Base-by-base conservation (phyloP, 1,140 invertebrate genomes). In the Macrotrachela quadricornifera region DNA sequence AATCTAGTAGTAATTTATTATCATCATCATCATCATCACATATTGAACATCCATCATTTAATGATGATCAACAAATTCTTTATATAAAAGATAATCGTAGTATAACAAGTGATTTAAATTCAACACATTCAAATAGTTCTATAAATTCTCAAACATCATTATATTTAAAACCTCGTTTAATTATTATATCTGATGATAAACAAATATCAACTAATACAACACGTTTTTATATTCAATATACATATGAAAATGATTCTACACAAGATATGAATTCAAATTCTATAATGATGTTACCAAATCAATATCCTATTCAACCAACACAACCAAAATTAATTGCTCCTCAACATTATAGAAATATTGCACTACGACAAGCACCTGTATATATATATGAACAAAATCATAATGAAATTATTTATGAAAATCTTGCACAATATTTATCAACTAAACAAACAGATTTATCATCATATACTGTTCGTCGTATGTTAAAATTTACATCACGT, bases 181-280 rank as follows among this genome's bases (percentile, higher is more conserved):
- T 53, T 8, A n/a, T 53, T 15, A 53, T 53, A 17, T 14, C 46
- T 37, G 51, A 53, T 43, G 45, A 53, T 48, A 44, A 53, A 15
- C 17, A 40, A 38, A 53, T 47, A 38, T 30, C 46, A 10, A 53
- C 45, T n/a, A 43, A 30, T 36, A 17, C 46, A 16, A 46, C 44
- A 15, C 46, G 46, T 48, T 30, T 53, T 36, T 53, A 53, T 53
- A 44, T 53, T 47, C 51, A 53, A 16, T 53, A 53, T 37, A 44
- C 37, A 21, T 53, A 40, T 53, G 15, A 36, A 36, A 47, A 46
- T 12, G 45, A 53, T 41, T 44, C 38, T 41, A 44, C 46, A 2
- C n/a, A 16, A 36, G 45, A 37, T 11, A 44, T 36, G 4, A 43
- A 53, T 48, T 17, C 8, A 40, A 44, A 37, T 36, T 53, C 39